Base-by-base conservation (phyloP, 2,113 vertebrate species). In the Pseudorhombus dupliciocellatus region DNA sequence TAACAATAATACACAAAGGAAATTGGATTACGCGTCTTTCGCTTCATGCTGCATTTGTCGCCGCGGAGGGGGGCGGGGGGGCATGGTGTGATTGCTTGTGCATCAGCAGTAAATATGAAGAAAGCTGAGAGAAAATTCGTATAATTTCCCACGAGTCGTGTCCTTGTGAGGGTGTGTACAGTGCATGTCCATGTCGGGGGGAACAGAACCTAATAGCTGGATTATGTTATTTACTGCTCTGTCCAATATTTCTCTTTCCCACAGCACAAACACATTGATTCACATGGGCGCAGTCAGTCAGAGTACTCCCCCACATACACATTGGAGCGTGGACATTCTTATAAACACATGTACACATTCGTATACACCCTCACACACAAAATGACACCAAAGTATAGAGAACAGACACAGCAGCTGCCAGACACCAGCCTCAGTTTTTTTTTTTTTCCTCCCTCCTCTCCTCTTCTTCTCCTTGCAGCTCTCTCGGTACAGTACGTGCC, bases 131-230 rank as follows among this genome's bases (percentile, higher is more conserved):
- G 84, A 89, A 89, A 88, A 88, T 78, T 80, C 75, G 12, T 56
- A 85, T 86, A 88, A 88, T 89, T 91, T 89, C 91, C 90, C 88
- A 87, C 24, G 88, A 91, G 89, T 79, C 72, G 52, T 80, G 80
- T 87, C 79, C 84, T 79, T 87, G 72, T 70, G 79, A 81, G 73
- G 31, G 61, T 72, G 61, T 66, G 69, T 83, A 84, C 76, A 75
- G 83, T 85, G 66, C 71, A 78, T 15, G 79, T 81, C 81, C 68
- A 77, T 67, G 77, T 85, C 77, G 74, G 57, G 63, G 77, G 73
- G 72, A 87, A 85, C 70, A 79, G 71, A 81, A 86, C 70, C 78
- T 84, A 88, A 89, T 85, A 85, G 83, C 54, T 85, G 80, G 82
- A 83, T 89, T 83, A 85, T 85, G 84, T 91, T 89, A 90, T 88